These are phyloP conservation scores for Aurelia sp. DNA, from an alignment of 30 jellyfish, hydroid and myxozoan genomes.

Conservation along the genomic window DNA sequence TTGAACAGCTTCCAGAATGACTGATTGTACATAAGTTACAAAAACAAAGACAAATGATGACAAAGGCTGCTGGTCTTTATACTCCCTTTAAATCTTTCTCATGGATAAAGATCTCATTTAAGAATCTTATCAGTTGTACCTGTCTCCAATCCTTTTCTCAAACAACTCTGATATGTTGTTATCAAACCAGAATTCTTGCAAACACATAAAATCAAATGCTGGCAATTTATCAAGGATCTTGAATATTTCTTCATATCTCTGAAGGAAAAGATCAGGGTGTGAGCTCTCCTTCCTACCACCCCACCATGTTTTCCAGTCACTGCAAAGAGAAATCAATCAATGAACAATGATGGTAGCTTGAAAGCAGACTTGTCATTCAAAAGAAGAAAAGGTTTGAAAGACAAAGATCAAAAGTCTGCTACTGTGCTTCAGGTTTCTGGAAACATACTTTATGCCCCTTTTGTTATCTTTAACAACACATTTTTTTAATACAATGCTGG, in stretches of 20 bases:
- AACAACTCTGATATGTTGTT: conserved; percentile 58
- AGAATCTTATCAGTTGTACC: conserved; percentile 4
- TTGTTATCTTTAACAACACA: too few species aligned
- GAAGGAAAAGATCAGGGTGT: conserved; percentile 45
- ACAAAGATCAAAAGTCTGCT: too few species aligned
- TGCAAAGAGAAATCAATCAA: neutral
- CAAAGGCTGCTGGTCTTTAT: too few species aligned
- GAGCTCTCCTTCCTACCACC: conserved; percentile 72
- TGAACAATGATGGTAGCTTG: too few species aligned
- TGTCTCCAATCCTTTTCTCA: conserved; percentile 60
- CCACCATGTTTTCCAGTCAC: conserved; percentile 67
- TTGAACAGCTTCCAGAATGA: too few species aligned
- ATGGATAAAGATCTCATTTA: neutral
- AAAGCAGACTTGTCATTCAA: too few species aligned
- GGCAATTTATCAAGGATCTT: conserved; percentile 45
- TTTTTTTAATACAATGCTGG: neutral
- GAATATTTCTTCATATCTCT: conserved; percentile 61
- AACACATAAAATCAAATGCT: conserved; percentile 55
- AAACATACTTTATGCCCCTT: too few species aligned
- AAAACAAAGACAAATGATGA: too few species aligned
- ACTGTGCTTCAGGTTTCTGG: too few species aligned
- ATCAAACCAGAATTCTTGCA: conserved; percentile 73
- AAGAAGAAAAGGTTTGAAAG: too few species aligned
- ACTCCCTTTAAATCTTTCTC: too few species aligned
- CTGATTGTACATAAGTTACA: too few species aligned